These are phyloP conservation scores for Cyanocitta stelleri DNA, from an alignment of 2,113 vertebrate genomes.

Conservation along the genomic window DNA sequence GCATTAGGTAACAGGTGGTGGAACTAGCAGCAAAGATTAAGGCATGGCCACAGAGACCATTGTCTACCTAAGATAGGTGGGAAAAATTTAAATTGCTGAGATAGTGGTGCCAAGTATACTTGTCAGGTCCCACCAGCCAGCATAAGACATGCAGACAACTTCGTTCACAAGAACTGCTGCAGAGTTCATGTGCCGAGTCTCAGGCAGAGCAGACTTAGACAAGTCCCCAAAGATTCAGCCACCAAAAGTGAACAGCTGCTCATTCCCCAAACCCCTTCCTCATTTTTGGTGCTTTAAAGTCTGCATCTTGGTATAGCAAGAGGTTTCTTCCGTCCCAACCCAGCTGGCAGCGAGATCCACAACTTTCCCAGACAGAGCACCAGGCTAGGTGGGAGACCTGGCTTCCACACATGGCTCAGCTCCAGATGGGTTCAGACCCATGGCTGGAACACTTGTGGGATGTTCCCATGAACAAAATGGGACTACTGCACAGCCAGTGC, in stretches of 20 bases:
- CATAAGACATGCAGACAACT: background rate
- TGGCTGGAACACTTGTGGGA: background rate
- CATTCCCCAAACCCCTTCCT: background rate
- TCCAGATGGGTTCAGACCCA: background rate
- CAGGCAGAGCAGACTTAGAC: background rate
- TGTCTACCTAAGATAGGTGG: background rate
- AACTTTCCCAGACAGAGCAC: background rate
- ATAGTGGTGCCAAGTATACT: background rate
- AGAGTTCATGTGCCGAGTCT: accelerated
- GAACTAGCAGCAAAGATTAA: background rate
- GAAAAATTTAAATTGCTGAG: background rate
- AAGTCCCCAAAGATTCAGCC: background rate
- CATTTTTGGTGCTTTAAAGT: background rate
- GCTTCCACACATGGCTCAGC: background rate
- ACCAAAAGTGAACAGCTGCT: background rate
- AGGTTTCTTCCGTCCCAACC: background rate
- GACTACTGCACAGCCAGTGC: background rate
- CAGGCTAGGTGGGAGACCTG: background rate
- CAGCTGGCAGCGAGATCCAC: background rate
- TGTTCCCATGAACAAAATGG: background rate
- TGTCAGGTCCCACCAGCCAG: background rate
- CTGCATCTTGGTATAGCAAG: background rate
- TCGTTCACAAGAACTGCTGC: background rate
- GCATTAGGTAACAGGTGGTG: background rate
- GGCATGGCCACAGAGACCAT: background rate